Evolutionary conservation across 2,797 vertebrate genomes (phyloP), one percentile per base, ranked within the genome.

Genomic region (Anguilla marmorata): DNA sequence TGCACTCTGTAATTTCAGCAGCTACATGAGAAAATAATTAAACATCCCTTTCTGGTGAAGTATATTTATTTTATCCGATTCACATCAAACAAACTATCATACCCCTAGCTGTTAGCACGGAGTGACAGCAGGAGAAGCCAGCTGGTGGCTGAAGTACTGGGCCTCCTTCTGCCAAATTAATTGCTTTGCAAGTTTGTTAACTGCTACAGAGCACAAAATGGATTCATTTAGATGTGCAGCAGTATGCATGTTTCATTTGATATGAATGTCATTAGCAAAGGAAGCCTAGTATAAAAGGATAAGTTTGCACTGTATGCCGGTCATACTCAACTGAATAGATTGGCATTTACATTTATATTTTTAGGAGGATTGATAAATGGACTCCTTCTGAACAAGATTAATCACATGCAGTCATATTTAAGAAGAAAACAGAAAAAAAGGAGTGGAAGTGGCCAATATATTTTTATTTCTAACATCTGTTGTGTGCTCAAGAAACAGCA

Each of bases 131-230:
- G 84, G 79, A 12, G 9, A 16, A 45, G 52, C 54, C 88, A 88
- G 88, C 86, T 89, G 50, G 87, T 72, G 76, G 37, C 86, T 88
- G 87, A 69, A 79, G 52, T 50, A 85, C n/a, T 33, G 69, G 12
- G 72, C 30, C n/a, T 74, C 88, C 52, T 63, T 54, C 58, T 50
- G 54, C 48, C 84, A 84, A 83, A 88, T 86, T 21, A 88, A 87
- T 79, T 82, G 30, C 58, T 66, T 90, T 74, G 85, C 21, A 76
- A 86, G 72, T 86, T 85, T 86, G 82, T 86, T 63, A 84, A 85
- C 84, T 86, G 41, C 30, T 82, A 85, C 37, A 45, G 79, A 87
- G 27, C 37, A 74, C 80, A 30, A 69, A 87, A 84, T 45, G 60
- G 11, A 37, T 56, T 30, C 33, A 48, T 88, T 85, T 85, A 79